Evolutionary conservation across 2,888 invertebrate genomes (phyloP).

Genomic region (Diloba caeruleocephala): DNA sequence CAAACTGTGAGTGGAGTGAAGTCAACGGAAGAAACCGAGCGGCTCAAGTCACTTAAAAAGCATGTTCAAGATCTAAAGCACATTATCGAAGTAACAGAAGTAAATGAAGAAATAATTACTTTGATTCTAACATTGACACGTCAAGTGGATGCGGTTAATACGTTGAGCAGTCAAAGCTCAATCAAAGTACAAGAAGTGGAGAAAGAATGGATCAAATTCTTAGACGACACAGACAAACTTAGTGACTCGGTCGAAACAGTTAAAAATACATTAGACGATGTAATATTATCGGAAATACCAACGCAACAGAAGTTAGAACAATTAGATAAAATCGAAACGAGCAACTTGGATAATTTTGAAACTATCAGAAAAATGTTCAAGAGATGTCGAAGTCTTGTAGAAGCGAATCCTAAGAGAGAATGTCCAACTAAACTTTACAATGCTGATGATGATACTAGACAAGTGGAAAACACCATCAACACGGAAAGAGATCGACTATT

Average conservation of each 20-base stretch:
- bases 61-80: conserved; percentile 90
- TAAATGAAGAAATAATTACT: conserved; percentile 91
- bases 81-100: conserved; percentile 91
- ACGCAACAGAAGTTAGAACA: conserved; percentile 91
- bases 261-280: conserved; percentile 86
- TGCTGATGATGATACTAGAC: conserved; percentile 91
- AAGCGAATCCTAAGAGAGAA: conserved; percentile 92
- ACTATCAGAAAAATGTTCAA: conserved; percentile 90
- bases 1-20: conserved; percentile 68
- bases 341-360: conserved; percentile 90
- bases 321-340: conserved; percentile 92
- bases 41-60: conserved; percentile 82
- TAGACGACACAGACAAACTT: conserved; percentile 90
- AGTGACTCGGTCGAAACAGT: conserved; percentile 83
- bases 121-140: conserved; percentile 90
- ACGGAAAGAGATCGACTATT: conserved; percentile 93
- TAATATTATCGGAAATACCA: conserved; percentile 90
- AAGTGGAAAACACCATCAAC: conserved; percentile 91
- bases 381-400: conserved; percentile 90
- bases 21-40: conserved; percentile 69
- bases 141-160: conserved; percentile 92
- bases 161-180: conserved; percentile 86
- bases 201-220: conserved; percentile 92
- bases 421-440: conserved; percentile 91
- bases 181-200: conserved; percentile 88